Evolutionary conservation across 2,888 invertebrate species (phyloP).

Genomic region (Oasisia sp.): DNA sequence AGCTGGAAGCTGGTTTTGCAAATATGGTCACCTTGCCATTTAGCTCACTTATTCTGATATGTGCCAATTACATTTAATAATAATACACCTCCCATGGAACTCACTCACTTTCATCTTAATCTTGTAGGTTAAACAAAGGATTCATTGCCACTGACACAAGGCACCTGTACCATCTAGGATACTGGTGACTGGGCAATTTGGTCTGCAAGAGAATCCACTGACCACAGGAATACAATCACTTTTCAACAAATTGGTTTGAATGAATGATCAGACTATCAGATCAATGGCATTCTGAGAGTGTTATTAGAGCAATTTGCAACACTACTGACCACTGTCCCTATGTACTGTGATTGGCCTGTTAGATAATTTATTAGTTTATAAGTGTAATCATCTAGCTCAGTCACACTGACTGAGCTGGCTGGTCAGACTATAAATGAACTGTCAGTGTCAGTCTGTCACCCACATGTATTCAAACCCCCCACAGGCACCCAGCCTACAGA

Average conservation of each 20-base stretch:
- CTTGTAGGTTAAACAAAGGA: not conserved
- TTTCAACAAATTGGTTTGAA: not conserved
- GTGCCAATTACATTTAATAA: no score
- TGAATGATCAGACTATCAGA: not conserved
- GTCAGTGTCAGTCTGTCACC: no score
- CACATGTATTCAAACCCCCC: no score
- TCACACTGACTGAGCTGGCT: not conserved
- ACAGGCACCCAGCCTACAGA: not conserved
- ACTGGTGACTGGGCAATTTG: not conserved
- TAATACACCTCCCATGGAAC: no score
- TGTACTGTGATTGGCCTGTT: not conserved
- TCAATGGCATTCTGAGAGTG: not conserved
- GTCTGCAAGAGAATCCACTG: not conserved
- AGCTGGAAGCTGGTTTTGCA: no score
- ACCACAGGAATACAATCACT: not conserved
- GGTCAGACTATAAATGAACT: no score
- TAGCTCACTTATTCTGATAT: no score
- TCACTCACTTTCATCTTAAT: no score
- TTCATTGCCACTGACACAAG: not conserved
- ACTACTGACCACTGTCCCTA: not conserved
- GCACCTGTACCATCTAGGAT: not conserved
- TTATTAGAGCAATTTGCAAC: not conserved
- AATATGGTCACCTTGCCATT: no score
- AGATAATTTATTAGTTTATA: not conserved
- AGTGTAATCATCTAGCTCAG: not conserved